Evolutionary conservation across 2,113 vertebrate species (phyloP).

Genomic region (Neogobius melanostomus): DNA sequence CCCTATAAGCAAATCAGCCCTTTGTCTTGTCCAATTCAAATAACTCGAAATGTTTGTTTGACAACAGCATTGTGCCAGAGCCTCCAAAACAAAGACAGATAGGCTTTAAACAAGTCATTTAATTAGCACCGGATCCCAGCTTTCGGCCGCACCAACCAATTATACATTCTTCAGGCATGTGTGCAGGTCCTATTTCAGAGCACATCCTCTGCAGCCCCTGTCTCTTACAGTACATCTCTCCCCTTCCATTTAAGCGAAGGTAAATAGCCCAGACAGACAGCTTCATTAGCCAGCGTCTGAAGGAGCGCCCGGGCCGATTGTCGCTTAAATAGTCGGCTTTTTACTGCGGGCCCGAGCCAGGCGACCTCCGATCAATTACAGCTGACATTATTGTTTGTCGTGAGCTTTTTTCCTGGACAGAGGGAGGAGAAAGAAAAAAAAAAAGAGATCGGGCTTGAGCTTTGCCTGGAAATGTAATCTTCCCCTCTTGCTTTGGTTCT

Average conservation of each 20-base stretch:
- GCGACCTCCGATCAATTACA: constrained; percentile 85
- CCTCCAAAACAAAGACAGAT: constrained; percentile 82
- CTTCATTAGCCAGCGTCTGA: constrained; percentile 83
- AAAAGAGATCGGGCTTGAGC: constrained; percentile 71
- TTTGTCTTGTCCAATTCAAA: constrained; percentile 72
- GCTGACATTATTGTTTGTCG: constrained; percentile 81
- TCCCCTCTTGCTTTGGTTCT: constrained; percentile 74
- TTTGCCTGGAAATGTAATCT: constrained; percentile 85
- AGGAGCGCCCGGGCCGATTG: constrained; percentile 77
- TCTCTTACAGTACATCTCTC: constrained; percentile 82
- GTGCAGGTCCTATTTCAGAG: constrained; percentile 79
- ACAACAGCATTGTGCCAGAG: constrained; percentile 76
- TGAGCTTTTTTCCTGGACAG: constrained; percentile 72
- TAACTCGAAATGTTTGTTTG: constrained; percentile 77
- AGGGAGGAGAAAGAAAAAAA: constrained; percentile 68
- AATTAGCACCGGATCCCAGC: constrained; percentile 79
- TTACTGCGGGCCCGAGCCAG: constrained; percentile 77
- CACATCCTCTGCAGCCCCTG: constrained; percentile 78
- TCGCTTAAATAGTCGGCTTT: constrained; percentile 82
- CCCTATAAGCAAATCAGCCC: constrained; percentile 65
- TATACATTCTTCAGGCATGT: constrained; percentile 81
- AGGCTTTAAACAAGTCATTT: constrained; percentile 83
- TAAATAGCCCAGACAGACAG: constrained; percentile 84
- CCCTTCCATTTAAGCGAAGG: constrained; percentile 81
- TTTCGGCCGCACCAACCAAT: constrained; percentile 78